phyloP scores from a whole-genome alignment of 2,113 vertebrate species.

The Buteo buteo region DNA sequence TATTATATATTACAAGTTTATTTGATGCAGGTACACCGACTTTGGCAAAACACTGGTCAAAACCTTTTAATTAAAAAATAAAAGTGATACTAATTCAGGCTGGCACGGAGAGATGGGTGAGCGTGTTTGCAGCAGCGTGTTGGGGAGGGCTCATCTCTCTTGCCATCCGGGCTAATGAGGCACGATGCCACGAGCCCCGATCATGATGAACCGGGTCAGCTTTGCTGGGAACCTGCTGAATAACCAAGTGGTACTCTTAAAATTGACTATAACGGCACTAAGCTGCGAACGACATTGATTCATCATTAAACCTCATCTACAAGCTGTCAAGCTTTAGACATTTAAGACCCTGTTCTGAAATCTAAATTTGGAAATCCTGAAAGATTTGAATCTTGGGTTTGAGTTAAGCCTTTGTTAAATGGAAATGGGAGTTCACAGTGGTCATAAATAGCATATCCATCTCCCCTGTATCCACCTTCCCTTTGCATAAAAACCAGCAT shows the following conservation, averaged over 20 bases:
- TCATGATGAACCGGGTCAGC: rapidly evolving
- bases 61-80: neutral
- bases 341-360: neutral
- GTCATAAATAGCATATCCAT: neutral
- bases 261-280: neutral
- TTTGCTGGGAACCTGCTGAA: neutral
- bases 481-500: neutral
- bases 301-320: neutral
- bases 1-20: neutral
- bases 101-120: neutral
- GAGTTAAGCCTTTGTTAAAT: neutral
- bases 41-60: neutral
- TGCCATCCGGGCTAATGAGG: rapidly evolving
- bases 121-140: rapidly evolving
- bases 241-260: neutral
- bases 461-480: neutral
- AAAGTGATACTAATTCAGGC: neutral
- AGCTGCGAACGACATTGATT: neutral
- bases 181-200: neutral
- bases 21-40: neutral
- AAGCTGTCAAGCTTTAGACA: neutral
- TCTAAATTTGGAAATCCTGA: neutral
- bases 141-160: neutral
- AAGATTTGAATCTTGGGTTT: neutral
- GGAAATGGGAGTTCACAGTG: neutral